Conservation (phyloP, 2,113 vertebrate species). For the Thunnus thynnus region DNA sequence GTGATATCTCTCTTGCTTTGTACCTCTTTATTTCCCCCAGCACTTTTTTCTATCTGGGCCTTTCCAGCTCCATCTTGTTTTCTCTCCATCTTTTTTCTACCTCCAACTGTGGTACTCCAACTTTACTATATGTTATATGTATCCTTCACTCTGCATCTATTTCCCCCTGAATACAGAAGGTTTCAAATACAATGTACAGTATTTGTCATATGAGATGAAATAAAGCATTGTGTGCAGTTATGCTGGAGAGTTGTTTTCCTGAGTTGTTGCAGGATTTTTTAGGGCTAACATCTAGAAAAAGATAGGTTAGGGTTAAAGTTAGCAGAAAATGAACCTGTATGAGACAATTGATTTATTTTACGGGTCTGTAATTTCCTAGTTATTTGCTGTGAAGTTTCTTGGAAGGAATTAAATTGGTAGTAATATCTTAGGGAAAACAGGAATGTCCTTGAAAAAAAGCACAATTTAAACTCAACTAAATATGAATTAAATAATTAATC, state of each 20-base stretch:
- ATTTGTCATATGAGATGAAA: constrained; percentile 22
- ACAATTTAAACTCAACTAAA: too few relatives aligned
- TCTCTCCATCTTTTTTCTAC: constrained; percentile 48
- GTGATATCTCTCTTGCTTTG: constrained; percentile 77
- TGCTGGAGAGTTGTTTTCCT: neutral
- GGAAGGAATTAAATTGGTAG: too few relatives aligned
- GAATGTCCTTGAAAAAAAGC: too few relatives aligned
- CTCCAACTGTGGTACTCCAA: constrained; percentile 48
- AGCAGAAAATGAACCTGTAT: too few relatives aligned
- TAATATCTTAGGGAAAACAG: too few relatives aligned
- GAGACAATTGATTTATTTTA: too few relatives aligned
- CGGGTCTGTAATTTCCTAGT: too few relatives aligned
- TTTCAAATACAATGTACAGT: constrained; percentile 4
- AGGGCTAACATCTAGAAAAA: neutral
- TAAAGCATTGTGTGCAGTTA: constrained; percentile 3
- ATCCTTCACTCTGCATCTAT: constrained; percentile 29
- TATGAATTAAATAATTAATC: too few relatives aligned
- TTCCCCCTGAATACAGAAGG: constrained; percentile 17
- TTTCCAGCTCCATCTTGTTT: constrained; percentile 46
- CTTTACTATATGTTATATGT: neutral
- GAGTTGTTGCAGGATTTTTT: neutral
- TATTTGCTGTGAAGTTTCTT: too few relatives aligned
- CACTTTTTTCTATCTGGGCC: constrained; percentile 51
- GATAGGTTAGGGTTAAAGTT: too few relatives aligned
- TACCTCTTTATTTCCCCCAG: constrained; percentile 66